Base-by-base conservation (phyloP, 2,113 vertebrate genomes). In the Synodontis membranacea region DNA sequence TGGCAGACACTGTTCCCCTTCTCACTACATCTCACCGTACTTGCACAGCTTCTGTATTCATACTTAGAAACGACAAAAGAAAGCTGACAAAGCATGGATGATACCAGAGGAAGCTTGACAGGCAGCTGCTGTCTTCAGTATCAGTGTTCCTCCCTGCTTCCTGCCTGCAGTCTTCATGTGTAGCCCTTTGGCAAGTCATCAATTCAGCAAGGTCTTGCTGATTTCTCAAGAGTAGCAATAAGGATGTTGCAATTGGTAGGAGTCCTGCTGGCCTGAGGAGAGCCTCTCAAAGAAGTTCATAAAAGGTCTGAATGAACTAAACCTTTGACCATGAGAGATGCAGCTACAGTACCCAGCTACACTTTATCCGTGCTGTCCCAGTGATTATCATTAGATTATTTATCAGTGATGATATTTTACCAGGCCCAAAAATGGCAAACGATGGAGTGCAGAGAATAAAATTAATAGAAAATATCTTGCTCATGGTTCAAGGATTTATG, bases 391-490 rank as follows among this genome's bases (percentile, higher is more conserved):
- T n/a, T n/a, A n/a, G n/a, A n/a, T n/a, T n/a, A n/a, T n/a, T 87
- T 87, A 89, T 89, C 88, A 83, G 86, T 75, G 72, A 62, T 87
- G 74, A 87, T 87, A 62, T 50, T 50, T 84, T 50, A 78, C 66
- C 21, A 25, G n/a, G n/a, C 37, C 54, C 39, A 79, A 86, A 86
- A 56, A 80, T 80, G 39, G 39, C 70, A 74, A 28, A 66, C 34
- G 39, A 60, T 66, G 80, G 25, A 78, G 78, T 23, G 7, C 48
- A 78, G 12, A 79, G 62, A 86, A 89, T 80, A 84, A 34, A 83
- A 86, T 84, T 50, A 23, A 75, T 60, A 62, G 74, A 74, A 86
- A 86, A 83, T 80, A 87, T 25, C 23, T 83, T 75, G 39, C 79
- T 39, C 60, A 9, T 62, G 31, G n/a, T 75, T 70, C 60, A 84